These are phyloP conservation scores for Laterallus jamaicensis DNA, from an alignment of 2,113 vertebrate genomes.

Conservation along the genomic window DNA sequence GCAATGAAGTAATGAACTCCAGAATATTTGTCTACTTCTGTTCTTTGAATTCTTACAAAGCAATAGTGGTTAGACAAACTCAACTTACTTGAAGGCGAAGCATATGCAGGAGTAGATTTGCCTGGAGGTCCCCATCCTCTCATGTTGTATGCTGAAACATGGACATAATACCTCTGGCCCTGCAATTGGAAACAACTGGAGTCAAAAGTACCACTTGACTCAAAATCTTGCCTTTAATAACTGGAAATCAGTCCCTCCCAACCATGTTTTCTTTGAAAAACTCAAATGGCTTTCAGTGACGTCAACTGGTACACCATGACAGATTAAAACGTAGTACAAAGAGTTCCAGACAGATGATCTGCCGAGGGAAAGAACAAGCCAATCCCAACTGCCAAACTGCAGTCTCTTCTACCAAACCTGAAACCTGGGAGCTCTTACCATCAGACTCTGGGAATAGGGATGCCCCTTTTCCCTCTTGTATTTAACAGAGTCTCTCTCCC, in stretches of 20 bases:
- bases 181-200: slow-evolving; percentile 70
- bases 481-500: not conserved
- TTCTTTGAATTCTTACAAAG: not conserved
- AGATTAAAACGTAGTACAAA: not conserved
- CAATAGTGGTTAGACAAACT: not conserved
- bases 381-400: not conserved
- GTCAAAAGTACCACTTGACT: slow-evolving; percentile 3
- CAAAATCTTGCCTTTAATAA: not conserved
- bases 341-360: not conserved
- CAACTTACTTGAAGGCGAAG: slow-evolving; percentile 91
- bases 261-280: not conserved
- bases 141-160: slow-evolving; percentile 92
- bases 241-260: not conserved
- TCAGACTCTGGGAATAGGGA: not conserved
- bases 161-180: slow-evolving; percentile 87
- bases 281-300: not conserved
- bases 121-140: slow-evolving; percentile 92
- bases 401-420: not conserved
- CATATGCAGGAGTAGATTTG: slow-evolving; percentile 81
- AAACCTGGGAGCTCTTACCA: not conserved
- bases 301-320: not conserved
- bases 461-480: not conserved
- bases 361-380: not conserved
- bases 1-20: not conserved
- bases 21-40: not conserved